Conservation (phyloP, 2,113 vertebrate species). For the Lepisosteus oculatus region DNA sequence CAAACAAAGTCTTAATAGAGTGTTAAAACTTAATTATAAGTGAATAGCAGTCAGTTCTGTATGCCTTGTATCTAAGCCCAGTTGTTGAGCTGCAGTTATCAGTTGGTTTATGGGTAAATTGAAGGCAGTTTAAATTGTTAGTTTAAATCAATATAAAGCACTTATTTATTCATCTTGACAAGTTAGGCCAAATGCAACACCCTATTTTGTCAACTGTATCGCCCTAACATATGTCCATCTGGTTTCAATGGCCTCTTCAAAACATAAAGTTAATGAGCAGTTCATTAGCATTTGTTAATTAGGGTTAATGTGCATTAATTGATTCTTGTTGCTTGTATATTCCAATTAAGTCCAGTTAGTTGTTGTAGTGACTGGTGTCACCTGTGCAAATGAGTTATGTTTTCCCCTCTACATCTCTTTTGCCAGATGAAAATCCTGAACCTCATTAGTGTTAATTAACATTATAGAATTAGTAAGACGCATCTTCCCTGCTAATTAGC, state of each 20-base stretch:
- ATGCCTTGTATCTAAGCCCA: too few species aligned
- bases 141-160: constrained; percentile 16
- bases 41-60: too few species aligned
- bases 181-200: constrained; percentile 57
- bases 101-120: too few species aligned
- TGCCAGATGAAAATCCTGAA: constrained; percentile 59
- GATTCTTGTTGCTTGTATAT: constrained; percentile 78
- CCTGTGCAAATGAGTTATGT: constrained; percentile 69
- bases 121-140: neutral
- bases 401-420: constrained; percentile 60
- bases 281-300: constrained; percentile 86
- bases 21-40: too few species aligned
- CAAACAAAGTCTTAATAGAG: too few species aligned
- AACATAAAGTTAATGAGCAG: constrained; percentile 82
- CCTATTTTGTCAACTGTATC: constrained; percentile 68
- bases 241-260: constrained; percentile 53
- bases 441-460: constrained; percentile 87
- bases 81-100: too few species aligned
- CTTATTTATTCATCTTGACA: constrained; percentile 62
- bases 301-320: constrained; percentile 79
- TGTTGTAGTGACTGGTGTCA: constrained; percentile 64
- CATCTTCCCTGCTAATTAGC: constrained; percentile 1
- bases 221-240: constrained; percentile 72
- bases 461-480: constrained; percentile 36
- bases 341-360: constrained; percentile 68